Base-by-base conservation (phyloP, 2,797 vertebrate species). In the Picus viridis region DNA sequence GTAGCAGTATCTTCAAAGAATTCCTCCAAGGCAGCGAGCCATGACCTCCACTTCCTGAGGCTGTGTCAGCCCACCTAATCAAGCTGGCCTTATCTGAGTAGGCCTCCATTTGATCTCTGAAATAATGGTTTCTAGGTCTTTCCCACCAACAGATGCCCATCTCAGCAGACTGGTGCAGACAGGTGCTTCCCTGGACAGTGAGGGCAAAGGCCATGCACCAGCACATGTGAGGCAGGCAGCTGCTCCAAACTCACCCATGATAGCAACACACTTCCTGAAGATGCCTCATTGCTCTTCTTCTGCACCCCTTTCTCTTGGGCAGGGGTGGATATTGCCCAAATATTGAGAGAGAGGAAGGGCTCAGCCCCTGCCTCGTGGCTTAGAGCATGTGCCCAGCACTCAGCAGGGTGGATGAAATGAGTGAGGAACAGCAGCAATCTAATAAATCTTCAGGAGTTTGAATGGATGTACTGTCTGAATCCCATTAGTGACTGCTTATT, bases 1-100 rank as follows among this genome's bases (percentile, higher is more conserved):
- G 59, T 36, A 75, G 70, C 41, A 79, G 4, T 49, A 88, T 51
- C 91, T 92, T 91, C 92, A 96, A 88, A 91, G 92, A 81, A 95
- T 96, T 92, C 93, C 87, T 63, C 8, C 53, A 36, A 45, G 71
- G 67, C 74, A 93, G 83, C 0, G 2, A 95, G 89, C 80, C 2
- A 0, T 84, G 85, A 82, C 77, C 77, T 74, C 69, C 16, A 4
- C 63, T 90, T 92, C 88, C 91, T 47, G 80, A 82, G 0, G 0
- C 39, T 0, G 0, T 59, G 51, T 68, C 80, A 86, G 76, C 34
- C 36, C 2, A 1, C 57, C 5, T 8, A 82, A 51, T 62, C 22
- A 29, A 54, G 43, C 64, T 71, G 53, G 34, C 68, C 71, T 91
- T 73, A 76, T 61, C 74, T 43, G 18, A 76, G 22, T 36, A 68